Evolutionary conservation across 2,888 invertebrate species (phyloP).

Genomic region (Eupithecia subumbrata): DNA sequence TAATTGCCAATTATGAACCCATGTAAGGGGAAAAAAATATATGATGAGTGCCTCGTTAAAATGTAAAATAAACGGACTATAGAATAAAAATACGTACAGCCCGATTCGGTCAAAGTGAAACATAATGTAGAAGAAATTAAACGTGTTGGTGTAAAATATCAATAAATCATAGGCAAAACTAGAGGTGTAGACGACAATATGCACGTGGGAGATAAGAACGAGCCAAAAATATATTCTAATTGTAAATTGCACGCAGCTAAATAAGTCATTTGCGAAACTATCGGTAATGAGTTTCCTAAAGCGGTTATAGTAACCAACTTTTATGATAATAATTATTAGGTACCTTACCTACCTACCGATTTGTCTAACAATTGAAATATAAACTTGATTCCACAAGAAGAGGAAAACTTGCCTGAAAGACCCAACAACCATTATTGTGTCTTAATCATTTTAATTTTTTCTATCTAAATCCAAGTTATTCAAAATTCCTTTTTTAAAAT

Average conservation of each 20-base stretch:
- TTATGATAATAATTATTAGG: not conserved
- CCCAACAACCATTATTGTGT: too few species aligned
- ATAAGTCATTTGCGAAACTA: constrained; percentile 16
- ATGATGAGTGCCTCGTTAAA: not conserved
- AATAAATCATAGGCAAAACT: constrained; percentile 21
- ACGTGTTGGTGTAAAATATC: constrained; percentile 2
- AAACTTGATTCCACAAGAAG: not conserved
- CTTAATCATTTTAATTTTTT: too few species aligned
- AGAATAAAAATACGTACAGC: not conserved
- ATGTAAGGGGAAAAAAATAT: not conserved
- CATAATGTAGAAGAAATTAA: not conserved
- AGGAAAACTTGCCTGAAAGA: not conserved
- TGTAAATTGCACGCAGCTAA: constrained; percentile 23
- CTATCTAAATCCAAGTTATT: too few species aligned
- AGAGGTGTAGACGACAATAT: constrained; percentile 24
- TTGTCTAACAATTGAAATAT: not conserved
- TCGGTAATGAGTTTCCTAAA: constrained; percentile 4
- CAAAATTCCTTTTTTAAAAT: not conserved
- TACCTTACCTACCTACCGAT: not conserved
- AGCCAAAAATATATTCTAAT: constrained; percentile 24
- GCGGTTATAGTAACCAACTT: not conserved
- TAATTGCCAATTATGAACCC: not conserved
- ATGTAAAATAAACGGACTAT: not conserved
- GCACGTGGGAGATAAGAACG: constrained; percentile 32
- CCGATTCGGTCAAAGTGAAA: not conserved